Base-by-base conservation (phyloP, 2,797 vertebrate species). In the Cuculus canorus region DNA sequence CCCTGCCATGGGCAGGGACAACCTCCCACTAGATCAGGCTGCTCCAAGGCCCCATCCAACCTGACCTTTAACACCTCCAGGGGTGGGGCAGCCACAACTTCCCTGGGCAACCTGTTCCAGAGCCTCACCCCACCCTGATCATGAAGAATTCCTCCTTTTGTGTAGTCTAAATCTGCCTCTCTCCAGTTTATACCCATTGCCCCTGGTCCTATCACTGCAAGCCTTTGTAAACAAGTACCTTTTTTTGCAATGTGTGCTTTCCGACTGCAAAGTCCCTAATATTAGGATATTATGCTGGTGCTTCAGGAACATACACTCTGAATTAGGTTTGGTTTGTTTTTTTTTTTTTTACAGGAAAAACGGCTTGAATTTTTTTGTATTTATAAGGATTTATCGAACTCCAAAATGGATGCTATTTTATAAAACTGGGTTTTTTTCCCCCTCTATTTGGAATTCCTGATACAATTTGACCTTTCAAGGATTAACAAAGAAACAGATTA, bases 321-420 rank as follows among this genome's bases (percentile, higher is more conserved):
- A 94, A 82, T 93, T 96, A 91, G 80, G 35, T 35, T 35, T n/a
- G n/a, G 35, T 35, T 35, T 35, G 35, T 35, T 35, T 35, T 35
- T 35, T 9, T 6, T 95, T 88, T 94, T 93, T 95, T 95, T 95
- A 70, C 91, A 96, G 82, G 82, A 82, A 35, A 88, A 94, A 78
- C 83, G 90, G 63, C 90, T 94, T 88, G 94, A 85, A n/a, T n/a
- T 76, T 92, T 96, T 95, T 65, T 96, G 93, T 97, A 93, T 97
- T 98, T 98, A 85, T 98, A 97, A 96, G 59, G 64, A 64, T 84
- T 95, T 97, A 72, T 92, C 95, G 96, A 97, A 97, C 96, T 97
- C 96, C n/a, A n/a, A 94, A 96, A 97, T 95, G 84, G 86, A 95
- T 92, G 84, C 83, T 97, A 97, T 98, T 98, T 98, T 98, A 72